Percentiles rank a stretch among this genome's conserved stretches.
These are phyloP conservation scores for Scaptomyza hsui DNA, from an alignment of 1,140 invertebrate species.

Conservation along the genomic window DNA sequence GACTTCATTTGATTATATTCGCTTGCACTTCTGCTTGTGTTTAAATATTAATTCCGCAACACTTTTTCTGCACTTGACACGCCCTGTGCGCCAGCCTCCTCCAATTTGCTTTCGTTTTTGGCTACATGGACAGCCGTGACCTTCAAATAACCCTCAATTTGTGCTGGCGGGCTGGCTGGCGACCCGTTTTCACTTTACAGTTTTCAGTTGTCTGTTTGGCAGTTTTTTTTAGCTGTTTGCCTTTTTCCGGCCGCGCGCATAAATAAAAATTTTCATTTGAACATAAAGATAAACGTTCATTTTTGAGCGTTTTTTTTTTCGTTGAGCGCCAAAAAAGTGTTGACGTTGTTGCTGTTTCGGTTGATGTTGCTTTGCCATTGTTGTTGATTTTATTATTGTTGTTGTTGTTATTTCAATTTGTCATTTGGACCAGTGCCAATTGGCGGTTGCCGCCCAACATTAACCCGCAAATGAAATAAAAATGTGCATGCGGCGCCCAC, in stretches of 20 bases:
- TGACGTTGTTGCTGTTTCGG: slow-evolving; percentile 10
- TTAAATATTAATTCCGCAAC: slow-evolving; percentile 9
- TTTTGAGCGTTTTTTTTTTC: slow-evolving; percentile 46
- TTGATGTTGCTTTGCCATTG: slow-evolving; percentile 32
- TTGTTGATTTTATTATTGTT: slow-evolving; percentile 29
- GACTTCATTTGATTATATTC: neutral
- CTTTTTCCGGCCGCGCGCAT: slow-evolving; percentile 69
- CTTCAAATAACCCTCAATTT: slow-evolving; percentile 75
- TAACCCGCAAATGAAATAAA: slow-evolving; percentile 69
- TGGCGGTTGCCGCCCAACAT: slow-evolving; percentile 64
- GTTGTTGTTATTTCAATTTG: slow-evolving; percentile 75
- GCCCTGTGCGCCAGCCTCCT: slow-evolving; percentile 6
- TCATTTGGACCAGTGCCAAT: slow-evolving; percentile 73
- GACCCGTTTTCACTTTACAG: slow-evolving; percentile 47
- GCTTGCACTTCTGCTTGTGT: neutral
- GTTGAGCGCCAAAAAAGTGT: slow-evolving; percentile 35
- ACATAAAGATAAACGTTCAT: slow-evolving; percentile 77
- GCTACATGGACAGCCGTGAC: slow-evolving; percentile 47
- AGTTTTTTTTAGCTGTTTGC: slow-evolving; percentile 56
- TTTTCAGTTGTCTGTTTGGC: slow-evolving; percentile 17
- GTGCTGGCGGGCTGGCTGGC: slow-evolving; percentile 30
- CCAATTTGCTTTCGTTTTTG: neutral
- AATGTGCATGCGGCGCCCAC: slow-evolving; percentile 50
- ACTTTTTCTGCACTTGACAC: slow-evolving; percentile 15
- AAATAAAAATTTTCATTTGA: slow-evolving; percentile 81